Percentiles rank a stretch among this genome's conserved stretches.
Evolutionary conservation across 2,888 invertebrate species (phyloP).

Genomic region (Campaea margaritaria): DNA sequence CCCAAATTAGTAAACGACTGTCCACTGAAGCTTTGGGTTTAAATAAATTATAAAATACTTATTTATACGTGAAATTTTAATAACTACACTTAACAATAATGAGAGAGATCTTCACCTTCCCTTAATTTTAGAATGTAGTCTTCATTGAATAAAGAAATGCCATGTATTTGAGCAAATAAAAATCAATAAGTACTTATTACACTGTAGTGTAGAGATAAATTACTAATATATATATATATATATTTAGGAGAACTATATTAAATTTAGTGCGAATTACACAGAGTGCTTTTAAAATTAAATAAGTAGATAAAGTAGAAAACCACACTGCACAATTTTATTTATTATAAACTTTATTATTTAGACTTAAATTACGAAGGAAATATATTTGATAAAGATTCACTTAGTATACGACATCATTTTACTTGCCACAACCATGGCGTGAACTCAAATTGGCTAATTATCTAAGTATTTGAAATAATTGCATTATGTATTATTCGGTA

Average conservation of each 20-base stretch:
- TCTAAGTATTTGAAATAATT: too few species aligned
- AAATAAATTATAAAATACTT: conserved; percentile 46
- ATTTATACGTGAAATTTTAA: conserved; percentile 21
- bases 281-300: conserved; percentile 23
- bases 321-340: too few species aligned
- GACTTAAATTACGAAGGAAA: not conserved
- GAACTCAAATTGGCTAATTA: too few species aligned
- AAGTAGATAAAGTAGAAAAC: not conserved
- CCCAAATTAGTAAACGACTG: conserved; percentile 61
- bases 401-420: too few species aligned
- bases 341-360: not conserved
- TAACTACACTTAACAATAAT: conserved; percentile 47
- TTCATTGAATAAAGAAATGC: conserved; percentile 77
- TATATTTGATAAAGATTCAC: not conserved
- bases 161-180: conserved; percentile 82
- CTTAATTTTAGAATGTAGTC: conserved; percentile 54
- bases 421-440: too few species aligned
- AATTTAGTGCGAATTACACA: conserved; percentile 26
- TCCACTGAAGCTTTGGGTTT: conserved; percentile 65
- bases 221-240: too few species aligned
- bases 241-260: conserved; percentile 9
- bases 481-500: too few species aligned
- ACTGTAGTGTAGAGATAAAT: conserved; percentile 9
- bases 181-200: conserved; percentile 44
- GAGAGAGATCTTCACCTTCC: conserved; percentile 73